Evolutionary conservation across 2,888 invertebrate genomes (phyloP).

Genomic region (Morpho achilles): DNA sequence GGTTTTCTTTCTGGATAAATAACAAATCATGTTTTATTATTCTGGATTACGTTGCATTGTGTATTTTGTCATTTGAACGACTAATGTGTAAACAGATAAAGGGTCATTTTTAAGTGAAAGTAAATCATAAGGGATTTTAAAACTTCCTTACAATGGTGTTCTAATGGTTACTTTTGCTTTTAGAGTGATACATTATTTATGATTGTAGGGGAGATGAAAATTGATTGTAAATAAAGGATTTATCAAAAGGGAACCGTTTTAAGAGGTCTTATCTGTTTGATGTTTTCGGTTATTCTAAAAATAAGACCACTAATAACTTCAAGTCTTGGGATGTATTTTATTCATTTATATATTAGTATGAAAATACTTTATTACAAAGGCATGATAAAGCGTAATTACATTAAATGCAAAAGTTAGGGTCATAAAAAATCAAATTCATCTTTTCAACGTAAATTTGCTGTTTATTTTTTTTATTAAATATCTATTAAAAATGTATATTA

Average conservation of each 20-base stretch:
- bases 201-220: slow-evolving; percentile 12
- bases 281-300: slow-evolving; percentile 8
- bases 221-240: slow-evolving; percentile 15
- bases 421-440: too few species aligned
- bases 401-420: too few species aligned
- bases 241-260: slow-evolving; percentile 10
- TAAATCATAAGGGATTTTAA: slow-evolving; percentile 49
- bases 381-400: too few species aligned
- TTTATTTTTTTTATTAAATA: too few species aligned
- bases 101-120: slow-evolving; percentile 46
- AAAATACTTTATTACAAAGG: too few species aligned
- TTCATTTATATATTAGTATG: too few species aligned
- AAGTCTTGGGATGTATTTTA: too few species aligned
- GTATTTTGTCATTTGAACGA: slow-evolving; percentile 49
- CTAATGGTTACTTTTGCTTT: slow-evolving; percentile 31
- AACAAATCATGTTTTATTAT: slow-evolving; percentile 24
- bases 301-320: slow-evolving; percentile 1
- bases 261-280: slow-evolving; percentile 7
- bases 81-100: slow-evolving; percentile 58
- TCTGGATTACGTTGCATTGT: slow-evolving; percentile 35
- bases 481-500: too few species aligned
- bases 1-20: slow-evolving; percentile 9
- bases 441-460: too few species aligned
- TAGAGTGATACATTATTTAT: slow-evolving; percentile 23
- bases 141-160: slow-evolving; percentile 30